These are phyloP conservation scores for Bombus pascuorum DNA, from an alignment of 1,140 invertebrate species.

Conservation along the genomic window DNA sequence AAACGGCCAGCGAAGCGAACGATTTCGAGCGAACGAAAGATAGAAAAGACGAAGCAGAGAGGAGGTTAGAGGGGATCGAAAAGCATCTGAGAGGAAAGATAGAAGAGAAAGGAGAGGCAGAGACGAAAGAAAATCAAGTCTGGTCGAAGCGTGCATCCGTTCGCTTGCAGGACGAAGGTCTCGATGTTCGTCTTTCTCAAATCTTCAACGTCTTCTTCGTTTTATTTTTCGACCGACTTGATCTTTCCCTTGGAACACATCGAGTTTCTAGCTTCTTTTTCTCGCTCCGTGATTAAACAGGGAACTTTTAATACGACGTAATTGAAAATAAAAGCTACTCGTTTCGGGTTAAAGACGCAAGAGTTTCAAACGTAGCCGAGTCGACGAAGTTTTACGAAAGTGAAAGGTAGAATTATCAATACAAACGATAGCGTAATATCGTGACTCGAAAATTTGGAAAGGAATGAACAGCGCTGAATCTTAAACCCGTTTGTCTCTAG, in stretches of 20 bases:
- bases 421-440: no score
- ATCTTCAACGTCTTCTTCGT: conserved; percentile 41
- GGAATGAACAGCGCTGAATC: no score
- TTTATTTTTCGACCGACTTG: conserved; percentile 38
- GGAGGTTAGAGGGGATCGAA: not conserved
- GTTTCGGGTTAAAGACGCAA: fast-evolving
- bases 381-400: no score
- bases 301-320: fast-evolving
- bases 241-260: not conserved
- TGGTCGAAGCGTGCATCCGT: conserved; percentile 68
- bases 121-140: conserved; percentile 64
- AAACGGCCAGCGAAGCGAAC: not conserved
- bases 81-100: not conserved
- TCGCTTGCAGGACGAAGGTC: conserved; percentile 22
- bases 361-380: no score
- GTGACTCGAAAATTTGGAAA: no score
- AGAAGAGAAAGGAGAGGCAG: conserved; percentile 9
- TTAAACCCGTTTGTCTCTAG: no score
- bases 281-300: no score
- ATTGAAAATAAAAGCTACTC: no score
- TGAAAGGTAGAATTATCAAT: no score
- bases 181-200: conserved; percentile 47
- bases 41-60: not conserved
- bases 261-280: not conserved
- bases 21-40: conserved; percentile 1